Base-by-base conservation (phyloP, 2,888 invertebrate species). In the Dorcus parallelipipedus region DNA sequence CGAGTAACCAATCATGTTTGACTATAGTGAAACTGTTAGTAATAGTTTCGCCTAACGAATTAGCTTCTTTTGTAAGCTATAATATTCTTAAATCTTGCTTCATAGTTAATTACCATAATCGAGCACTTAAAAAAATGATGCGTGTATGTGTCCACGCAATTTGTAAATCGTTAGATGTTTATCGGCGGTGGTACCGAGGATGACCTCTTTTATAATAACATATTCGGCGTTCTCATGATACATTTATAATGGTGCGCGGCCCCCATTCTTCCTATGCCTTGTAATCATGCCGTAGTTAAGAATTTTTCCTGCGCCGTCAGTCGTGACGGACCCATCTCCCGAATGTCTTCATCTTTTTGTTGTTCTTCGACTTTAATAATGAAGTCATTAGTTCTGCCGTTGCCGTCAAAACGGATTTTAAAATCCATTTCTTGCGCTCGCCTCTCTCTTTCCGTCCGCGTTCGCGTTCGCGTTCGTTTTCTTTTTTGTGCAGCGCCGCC, bases 291-390 rank as follows among this genome's bases (percentile, higher is more conserved):
- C 51, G 49, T 54, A 49, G 58, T 54, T 59, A 62, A 54, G 56
- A 59, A 54, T 50, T 54, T 58, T 39, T 58, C 45, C 23, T 52
- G 48, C 54, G 47, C 52, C 56, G 58, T 57, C 59, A 58, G 56
- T 63, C 63, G 63, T 63, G 63, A 63, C 61, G 54, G 59, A 52
- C 61, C 58, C 61, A 63, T 63, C 56, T 57, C 54, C 45, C 49
- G 54, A 60, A 58, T 54, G 57, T 57, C 62, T 62, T 59, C 61
- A 61, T 61, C 51, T 59, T 57, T 62, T 54, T 53, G 49, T 58
- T 61, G 49, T 56, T 53, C 57, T 53, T 49, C 49, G 54, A 43
- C 54, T 20, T 54, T 52, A 62, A 59, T 59, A 62, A 62, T 62
- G 59, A 62, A 62, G 62, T 52, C 59, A 62, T 62, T 62, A 62